Evolutionary conservation across 1,140 invertebrate genomes (phyloP), one percentile per base, ranked within the genome.

Genomic region (Aphidius gifuensis): DNA sequence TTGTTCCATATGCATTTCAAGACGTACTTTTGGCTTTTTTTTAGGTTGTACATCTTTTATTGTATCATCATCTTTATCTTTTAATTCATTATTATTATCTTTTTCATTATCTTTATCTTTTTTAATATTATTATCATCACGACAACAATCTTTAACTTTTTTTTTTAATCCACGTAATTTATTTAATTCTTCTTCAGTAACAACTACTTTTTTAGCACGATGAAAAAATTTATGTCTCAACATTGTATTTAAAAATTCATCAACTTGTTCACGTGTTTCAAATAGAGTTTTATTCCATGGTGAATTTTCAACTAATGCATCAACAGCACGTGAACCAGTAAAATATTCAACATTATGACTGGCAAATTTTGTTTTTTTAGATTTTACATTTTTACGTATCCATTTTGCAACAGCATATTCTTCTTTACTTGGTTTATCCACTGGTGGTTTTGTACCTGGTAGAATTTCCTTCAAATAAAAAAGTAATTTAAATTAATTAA

Each of bases 291-390:
- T 87, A 21, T 89, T 91, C 89, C 93, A 99, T 77, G 94, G 93
- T 0, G 97, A 99, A 32, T 70, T 74, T 47, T 93, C 90, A 72
- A 98, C 73, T 7, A 99, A 79, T 1, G 88, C 90, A 80, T 98
- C 95, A 1, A 99, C 88, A 3, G 96, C 96, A 78, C 95, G 94
- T 48, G 85, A 85, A 89, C 94, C 94, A 68, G 93, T 94, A 69
- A 99, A 99, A 82, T 98, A 97, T 78, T 97, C 92, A 0, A 99
- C 96, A 82, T 95, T 92, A 78, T 98, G 96, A 71, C 95, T 84
- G 44, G 79, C 73, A 74, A 98, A 96, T 80, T 95, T 98, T 0
- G 94, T 97, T 75, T 94, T 94, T 80, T 97, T 97, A 6, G 88
- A 91, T 11, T 92, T 94, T 11, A 96, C 89, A 82, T 97, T 96